Evolutionary conservation across 1,140 invertebrate genomes (phyloP), one percentile per base, ranked within the genome.

Genomic region (Tetragnatha versicolor): DNA sequence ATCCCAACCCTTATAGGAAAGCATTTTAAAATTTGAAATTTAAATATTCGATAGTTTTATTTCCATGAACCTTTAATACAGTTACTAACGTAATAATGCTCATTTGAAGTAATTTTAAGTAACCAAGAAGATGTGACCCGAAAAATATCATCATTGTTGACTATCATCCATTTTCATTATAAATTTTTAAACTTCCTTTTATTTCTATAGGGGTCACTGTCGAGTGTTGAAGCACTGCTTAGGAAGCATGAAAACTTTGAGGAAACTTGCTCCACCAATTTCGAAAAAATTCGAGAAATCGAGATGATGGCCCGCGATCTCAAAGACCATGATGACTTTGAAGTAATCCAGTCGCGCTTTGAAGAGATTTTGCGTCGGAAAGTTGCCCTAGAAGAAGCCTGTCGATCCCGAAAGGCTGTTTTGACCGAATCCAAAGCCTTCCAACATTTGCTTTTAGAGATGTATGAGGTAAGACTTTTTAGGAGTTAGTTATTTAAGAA

Each of bases 231-330:
- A 84, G 89, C 91, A 2, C 85, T 97, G 10, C 88, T 97, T 10
- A 89, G 93, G 25, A 97, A 97, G 85, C 95, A 97, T 83, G 90
- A 92, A 47, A 93, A 93, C 78, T 98, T 98, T 84, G 91, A 93
- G 83, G 94, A 94, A 83, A 92, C 95, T 81, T 86, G 97, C n/a
- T 88, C 89, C 10, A 91, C 92, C 22, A 93, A 96, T 85, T 86
- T 92, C 6, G 89, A 90, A 27, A 89, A 93, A 55, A 90, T 97
- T 10, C 91, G 92, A 47, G 92, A 94, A 61, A 84, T 97, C 66
- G 89, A 92, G 82, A 89, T 89, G 79, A 91, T 92, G 82, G 92
- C 91, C 0, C 87, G 87, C 9, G 89, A 89, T 39, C 89, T 93
- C 51, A 82, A 93, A 3, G 86, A 84, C 55, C 92, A 93, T 70